Evolutionary conservation across 1,140 invertebrate species (phyloP).

Genomic region (Amyelois transitella): DNA sequence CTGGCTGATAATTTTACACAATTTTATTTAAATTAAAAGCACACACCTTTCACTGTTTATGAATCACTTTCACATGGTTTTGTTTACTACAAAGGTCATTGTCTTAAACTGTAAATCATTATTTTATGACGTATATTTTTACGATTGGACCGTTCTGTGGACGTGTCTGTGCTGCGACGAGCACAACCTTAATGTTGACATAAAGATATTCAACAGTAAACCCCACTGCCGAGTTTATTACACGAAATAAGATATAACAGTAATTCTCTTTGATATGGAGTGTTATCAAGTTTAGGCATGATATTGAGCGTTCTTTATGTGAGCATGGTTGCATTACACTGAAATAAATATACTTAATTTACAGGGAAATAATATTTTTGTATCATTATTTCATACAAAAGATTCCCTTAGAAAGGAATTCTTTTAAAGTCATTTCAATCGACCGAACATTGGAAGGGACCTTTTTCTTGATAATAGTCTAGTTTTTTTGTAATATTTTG

Average conservation of each 20-base stretch:
- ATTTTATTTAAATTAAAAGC: background rate
- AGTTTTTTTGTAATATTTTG: too few relatives aligned
- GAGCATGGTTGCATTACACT: too few relatives aligned
- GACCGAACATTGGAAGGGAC: too few relatives aligned
- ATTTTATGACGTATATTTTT: background rate
- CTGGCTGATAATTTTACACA: background rate
- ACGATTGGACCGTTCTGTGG: conserved; percentile 3
- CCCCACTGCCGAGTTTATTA: background rate
- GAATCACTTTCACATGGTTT: conserved; percentile 1
- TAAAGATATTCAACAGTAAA: background rate
- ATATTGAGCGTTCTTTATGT: background rate
- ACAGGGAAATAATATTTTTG: too few relatives aligned
- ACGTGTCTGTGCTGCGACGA: conserved; percentile 12
- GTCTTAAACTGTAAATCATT: background rate
- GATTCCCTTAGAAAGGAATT: too few relatives aligned
- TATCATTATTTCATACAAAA: too few relatives aligned
- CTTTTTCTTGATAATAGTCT: too few relatives aligned
- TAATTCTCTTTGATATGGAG: background rate
- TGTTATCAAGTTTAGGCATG: background rate
- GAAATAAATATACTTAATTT: too few relatives aligned
- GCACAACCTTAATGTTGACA: background rate
- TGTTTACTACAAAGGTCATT: background rate
- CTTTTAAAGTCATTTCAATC: too few relatives aligned
- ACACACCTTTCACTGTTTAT: background rate
- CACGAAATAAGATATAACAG: background rate